These are phyloP conservation scores for Porphyrio hochstetteri DNA, from an alignment of 2,113 vertebrate species.

Conservation along the genomic window DNA sequence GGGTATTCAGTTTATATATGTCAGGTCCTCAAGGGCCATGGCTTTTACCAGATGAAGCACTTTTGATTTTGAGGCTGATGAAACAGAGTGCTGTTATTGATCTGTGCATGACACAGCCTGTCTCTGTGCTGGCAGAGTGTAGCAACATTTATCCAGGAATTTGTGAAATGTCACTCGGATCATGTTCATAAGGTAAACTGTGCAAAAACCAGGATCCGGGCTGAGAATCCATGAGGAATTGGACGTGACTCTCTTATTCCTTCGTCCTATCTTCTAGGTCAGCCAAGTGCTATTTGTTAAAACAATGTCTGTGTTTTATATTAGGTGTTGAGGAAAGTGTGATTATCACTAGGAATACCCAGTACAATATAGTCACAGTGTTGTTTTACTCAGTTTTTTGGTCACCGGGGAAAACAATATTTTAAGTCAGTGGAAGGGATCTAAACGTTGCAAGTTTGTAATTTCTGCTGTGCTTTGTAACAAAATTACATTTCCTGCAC, in stretches of 20 bases:
- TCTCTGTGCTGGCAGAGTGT: conserved; percentile 79
- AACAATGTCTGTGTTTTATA: conserved; percentile 66
- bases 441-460: background rate
- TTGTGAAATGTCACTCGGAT: conserved; percentile 88
- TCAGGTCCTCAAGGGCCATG: conserved; percentile 84
- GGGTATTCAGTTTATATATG: conserved; percentile 77
- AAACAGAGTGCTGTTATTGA: conserved; percentile 82
- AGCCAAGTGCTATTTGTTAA: conserved; percentile 75
- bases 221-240: conserved; percentile 78
- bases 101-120: conserved; percentile 82
- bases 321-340: conserved; percentile 62
- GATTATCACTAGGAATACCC: conserved; percentile 52
- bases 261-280: conserved; percentile 65
- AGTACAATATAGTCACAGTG: conserved; percentile 26
- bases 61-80: conserved; percentile 83
- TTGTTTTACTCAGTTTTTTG: conserved; percentile 33
- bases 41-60: conserved; percentile 81
- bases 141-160: conserved; percentile 90
- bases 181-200: conserved; percentile 84
- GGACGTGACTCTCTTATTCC: conserved; percentile 74
- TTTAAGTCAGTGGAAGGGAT: conserved; percentile 22
- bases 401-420: conserved; percentile 19
- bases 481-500: background rate
- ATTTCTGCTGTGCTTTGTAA: conserved; percentile 31
- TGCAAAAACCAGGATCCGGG: conserved; percentile 75